These are phyloP conservation scores for Struthidea cinerea DNA, from an alignment of 2,113 vertebrate genomes.

Conservation along the genomic window DNA sequence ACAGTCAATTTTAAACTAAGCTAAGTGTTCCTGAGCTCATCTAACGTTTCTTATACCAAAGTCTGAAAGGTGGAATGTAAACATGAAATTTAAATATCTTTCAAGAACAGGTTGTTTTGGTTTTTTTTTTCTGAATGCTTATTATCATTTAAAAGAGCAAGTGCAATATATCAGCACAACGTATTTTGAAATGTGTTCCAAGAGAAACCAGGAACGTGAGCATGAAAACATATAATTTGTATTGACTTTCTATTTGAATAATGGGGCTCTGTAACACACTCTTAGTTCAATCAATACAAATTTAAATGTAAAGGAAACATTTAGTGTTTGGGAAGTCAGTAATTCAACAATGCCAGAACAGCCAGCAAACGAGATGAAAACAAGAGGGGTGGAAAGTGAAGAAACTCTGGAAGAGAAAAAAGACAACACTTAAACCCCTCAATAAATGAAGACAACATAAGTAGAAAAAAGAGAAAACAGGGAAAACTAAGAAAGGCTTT, in stretches of 20 bases:
- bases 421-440: not conserved
- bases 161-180: not conserved
- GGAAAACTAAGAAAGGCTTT: not conserved
- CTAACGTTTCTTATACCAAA: not conserved
- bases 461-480: not conserved
- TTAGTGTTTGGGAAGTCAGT: not conserved
- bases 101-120: not conserved
- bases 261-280: not conserved
- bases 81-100: not conserved
- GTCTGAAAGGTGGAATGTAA: not conserved
- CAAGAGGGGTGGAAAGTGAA: not conserved
- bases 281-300: not conserved
- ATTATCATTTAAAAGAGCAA: not conserved
- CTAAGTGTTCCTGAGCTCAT: not conserved
- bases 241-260: not conserved
- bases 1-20: not conserved
- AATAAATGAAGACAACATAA: not conserved
- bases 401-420: not conserved
- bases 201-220: not conserved
- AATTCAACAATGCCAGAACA: not conserved
- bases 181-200: not conserved
- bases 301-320: not conserved
- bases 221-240: not conserved
- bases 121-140: not conserved
- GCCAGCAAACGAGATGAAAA: not conserved